Conservation (phyloP, 2,113 vertebrate species). For the Labeo catla region DNA sequence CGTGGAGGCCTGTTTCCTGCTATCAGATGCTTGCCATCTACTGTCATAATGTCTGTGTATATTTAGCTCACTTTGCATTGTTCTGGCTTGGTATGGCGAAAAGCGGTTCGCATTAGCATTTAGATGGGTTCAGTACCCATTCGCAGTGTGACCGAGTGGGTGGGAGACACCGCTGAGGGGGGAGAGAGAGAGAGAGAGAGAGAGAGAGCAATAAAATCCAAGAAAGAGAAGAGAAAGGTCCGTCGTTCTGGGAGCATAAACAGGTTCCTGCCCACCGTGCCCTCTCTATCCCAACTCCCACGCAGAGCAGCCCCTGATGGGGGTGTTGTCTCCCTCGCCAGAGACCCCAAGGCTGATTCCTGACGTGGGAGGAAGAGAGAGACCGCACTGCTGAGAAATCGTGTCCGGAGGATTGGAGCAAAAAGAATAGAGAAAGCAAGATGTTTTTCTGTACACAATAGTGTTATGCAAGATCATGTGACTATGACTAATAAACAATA, state of each 20-base stretch:
- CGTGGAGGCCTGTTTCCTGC: conserved; percentile 10
- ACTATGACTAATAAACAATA: not conserved
- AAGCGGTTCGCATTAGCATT: conserved; percentile 57
- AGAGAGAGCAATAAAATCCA: conserved; percentile 14
- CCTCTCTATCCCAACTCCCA: conserved; percentile 30
- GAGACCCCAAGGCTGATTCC: conserved; percentile 37
- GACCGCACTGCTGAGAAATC: not conserved
- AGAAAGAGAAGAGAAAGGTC: conserved; percentile 19
- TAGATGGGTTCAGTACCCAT: conserved; percentile 54
- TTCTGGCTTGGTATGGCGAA: conserved; percentile 27
- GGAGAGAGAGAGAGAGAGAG: not conserved
- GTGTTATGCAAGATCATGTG: not conserved
- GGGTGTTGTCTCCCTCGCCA: not conserved
- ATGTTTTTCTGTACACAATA: not conserved
- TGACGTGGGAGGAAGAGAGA: conserved; percentile 19
- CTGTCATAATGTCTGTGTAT: conserved; percentile 37
- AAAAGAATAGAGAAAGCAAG: not conserved
- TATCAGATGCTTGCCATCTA: conserved; percentile 30
- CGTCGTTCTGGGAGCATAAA: conserved; percentile 20
- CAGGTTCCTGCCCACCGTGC: not conserved
- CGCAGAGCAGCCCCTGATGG: conserved; percentile 7
- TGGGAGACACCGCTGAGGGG: conserved; percentile 20
- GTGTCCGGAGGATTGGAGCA: conserved; percentile 1
- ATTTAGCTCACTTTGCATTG: conserved; percentile 33
- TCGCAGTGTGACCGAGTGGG: conserved; percentile 22